phyloP scores from a whole-genome alignment of 1,140 invertebrate species.

The Drosophila bocqueti region DNA sequence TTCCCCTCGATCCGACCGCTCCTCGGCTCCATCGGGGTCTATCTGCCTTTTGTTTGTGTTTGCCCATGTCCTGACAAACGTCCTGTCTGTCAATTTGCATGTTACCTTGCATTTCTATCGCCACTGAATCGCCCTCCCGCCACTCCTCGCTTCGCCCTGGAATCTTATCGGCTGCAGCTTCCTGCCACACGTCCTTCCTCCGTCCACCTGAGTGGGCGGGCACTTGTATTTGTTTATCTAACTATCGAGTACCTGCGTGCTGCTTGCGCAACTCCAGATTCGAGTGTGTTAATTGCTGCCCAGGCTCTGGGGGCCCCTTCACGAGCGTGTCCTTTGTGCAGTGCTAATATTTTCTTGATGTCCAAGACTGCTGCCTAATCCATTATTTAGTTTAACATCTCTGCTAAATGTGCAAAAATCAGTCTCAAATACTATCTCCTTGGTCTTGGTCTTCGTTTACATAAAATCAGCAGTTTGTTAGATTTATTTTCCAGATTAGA shows the following conservation, averaged over 20 bases:
- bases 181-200: constrained; percentile 51
- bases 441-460: not conserved
- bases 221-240: constrained; percentile 58
- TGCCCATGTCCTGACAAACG: constrained; percentile 58
- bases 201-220: constrained; percentile 13
- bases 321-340: constrained; percentile 21
- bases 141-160: not conserved
- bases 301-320: not conserved
- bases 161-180: constrained; percentile 47
- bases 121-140: constrained; percentile 28
- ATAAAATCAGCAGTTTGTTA: constrained; percentile 22
- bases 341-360: constrained; percentile 50
- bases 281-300: constrained; percentile 60
- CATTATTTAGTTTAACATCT: constrained; percentile 36
- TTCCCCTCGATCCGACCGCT: constrained; percentile 20
- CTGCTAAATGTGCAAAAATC: constrained; percentile 48
- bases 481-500: constrained; percentile 34
- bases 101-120: constrained; percentile 55
- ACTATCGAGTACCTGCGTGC: constrained; percentile 57
- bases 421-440: not conserved
- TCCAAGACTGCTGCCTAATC: constrained; percentile 19
- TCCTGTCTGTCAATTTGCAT: constrained; percentile 64
- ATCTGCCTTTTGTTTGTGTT: constrained; percentile 51
- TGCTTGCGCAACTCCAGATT: constrained; percentile 52
- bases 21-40: constrained; percentile 16